Conservation (phyloP, 2,888 invertebrate genomes). For the Tinea pellionella region DNA sequence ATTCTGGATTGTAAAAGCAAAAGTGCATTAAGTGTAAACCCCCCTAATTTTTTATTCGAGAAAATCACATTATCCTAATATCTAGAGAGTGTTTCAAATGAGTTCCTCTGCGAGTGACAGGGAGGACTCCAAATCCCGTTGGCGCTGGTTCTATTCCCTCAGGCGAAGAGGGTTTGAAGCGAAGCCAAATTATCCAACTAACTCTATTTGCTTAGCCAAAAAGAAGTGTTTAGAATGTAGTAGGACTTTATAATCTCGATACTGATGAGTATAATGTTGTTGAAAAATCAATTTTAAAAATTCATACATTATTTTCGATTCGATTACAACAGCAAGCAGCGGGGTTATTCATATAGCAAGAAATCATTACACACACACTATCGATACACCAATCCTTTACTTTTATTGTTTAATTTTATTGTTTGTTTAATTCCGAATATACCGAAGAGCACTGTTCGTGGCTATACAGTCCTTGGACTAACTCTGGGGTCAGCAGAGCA, state of each 20-base stretch:
- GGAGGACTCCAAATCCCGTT: background rate
- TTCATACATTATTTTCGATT: no score
- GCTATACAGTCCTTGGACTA: no score
- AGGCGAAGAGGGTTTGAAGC: conserved; percentile 23
- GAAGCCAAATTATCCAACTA: conserved; percentile 50
- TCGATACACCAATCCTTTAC: no score
- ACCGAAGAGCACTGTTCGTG: no score
- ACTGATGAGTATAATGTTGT: conserved; percentile 18
- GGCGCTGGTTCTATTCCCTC: conserved; percentile 31
- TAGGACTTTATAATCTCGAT: conserved; percentile 19
- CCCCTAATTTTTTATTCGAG: conserved; percentile 5
- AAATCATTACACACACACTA: no score
- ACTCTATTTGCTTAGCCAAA: conserved; percentile 50
- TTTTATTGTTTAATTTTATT: no score
- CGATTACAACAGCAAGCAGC: no score
- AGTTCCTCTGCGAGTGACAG: conserved; percentile 11
- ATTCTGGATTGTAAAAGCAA: conserved; percentile 4
- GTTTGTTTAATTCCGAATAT: no score
- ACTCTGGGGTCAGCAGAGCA: no score
- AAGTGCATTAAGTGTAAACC: background rate
- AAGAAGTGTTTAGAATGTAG: conserved; percentile 27
- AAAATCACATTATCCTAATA: conserved; percentile 14
- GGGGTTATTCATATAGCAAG: no score
- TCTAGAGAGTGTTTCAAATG: conserved; percentile 12
- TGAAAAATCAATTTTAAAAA: background rate